These are phyloP conservation scores for Sebastes taczanowskii DNA, from an alignment of 2,797 vertebrate genomes.

Conservation along the genomic window DNA sequence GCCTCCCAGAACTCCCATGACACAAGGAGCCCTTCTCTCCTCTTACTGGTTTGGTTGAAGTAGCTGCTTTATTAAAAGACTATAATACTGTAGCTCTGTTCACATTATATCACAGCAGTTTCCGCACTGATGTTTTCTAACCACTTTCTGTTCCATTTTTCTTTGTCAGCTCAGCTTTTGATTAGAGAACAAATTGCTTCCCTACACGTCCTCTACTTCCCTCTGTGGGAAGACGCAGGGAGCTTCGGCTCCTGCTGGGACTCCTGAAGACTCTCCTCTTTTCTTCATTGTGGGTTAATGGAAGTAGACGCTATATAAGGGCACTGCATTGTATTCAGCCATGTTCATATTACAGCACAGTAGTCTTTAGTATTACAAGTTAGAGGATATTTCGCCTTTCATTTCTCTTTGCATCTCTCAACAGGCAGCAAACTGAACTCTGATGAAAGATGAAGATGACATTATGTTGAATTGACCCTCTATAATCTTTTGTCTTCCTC, in stretches of 20 bases:
- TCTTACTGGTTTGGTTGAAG: not conserved
- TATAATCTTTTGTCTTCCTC: not conserved
- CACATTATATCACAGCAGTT: conserved; percentile 4
- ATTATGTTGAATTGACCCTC: not conserved
- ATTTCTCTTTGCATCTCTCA: not conserved
- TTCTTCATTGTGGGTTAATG: not conserved
- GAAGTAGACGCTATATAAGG: not conserved
- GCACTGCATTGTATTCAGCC: not conserved
- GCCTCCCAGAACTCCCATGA: not conserved
- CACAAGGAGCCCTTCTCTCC: not conserved
- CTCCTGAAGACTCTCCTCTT: not conserved
- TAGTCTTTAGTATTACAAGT: not conserved
- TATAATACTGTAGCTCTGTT: not conserved
- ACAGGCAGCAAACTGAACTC: not conserved
- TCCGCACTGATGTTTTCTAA: conserved; percentile 6
- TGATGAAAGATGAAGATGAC: not conserved
- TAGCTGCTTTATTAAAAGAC: conserved; percentile 23
- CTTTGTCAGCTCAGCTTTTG: conserved; percentile 44
- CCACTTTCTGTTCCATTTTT: conserved; percentile 20
- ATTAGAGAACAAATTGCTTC: conserved; percentile 53
- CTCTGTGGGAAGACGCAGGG: conserved; percentile 11
- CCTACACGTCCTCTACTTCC: conserved; percentile 1
- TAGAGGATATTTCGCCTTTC: not conserved
- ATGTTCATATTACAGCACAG: not conserved
- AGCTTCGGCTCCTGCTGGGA: conserved; percentile 44